phyloP scores from a whole-genome alignment of 2,113 vertebrate genomes.

The Apodemus sylvaticus region DNA sequence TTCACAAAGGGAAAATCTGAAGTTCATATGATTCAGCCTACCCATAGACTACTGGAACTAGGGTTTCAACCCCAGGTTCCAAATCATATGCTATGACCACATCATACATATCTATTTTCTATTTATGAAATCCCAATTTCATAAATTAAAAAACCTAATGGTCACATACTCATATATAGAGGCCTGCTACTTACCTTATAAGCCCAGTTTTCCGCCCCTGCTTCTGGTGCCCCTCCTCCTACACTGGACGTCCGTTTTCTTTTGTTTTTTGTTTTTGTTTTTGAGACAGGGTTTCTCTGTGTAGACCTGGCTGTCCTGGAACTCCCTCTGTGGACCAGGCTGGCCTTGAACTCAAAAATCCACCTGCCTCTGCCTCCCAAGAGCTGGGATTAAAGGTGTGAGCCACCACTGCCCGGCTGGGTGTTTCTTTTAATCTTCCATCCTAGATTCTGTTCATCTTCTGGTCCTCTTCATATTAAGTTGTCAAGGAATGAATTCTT shows the following conservation, averaged over 20 bases:
- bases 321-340: no score
- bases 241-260: neutral
- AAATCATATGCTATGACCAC: neutral
- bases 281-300: no score
- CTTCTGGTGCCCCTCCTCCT: neutral
- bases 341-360: no score
- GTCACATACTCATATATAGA: neutral
- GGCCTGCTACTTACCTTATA: neutral
- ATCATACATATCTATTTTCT: constrained; percentile 5
- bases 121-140: constrained; percentile 34
- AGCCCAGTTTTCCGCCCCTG: neutral
- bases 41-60: neutral
- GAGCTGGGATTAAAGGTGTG: no score
- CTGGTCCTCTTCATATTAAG: neutral
- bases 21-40: neutral
- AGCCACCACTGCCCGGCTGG: no score
- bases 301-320: no score
- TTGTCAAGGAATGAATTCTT: neutral
- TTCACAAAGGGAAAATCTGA: neutral
- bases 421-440: neutral
- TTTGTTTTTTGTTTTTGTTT: no score
- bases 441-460: neutral
- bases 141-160: neutral
- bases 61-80: neutral
- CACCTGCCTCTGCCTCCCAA: no score